Percentiles rank a stretch among this genome's conserved stretches.
These are phyloP conservation scores for Anas platyrhynchos DNA, from an alignment of 2,113 vertebrate genomes.

Conservation along the genomic window DNA sequence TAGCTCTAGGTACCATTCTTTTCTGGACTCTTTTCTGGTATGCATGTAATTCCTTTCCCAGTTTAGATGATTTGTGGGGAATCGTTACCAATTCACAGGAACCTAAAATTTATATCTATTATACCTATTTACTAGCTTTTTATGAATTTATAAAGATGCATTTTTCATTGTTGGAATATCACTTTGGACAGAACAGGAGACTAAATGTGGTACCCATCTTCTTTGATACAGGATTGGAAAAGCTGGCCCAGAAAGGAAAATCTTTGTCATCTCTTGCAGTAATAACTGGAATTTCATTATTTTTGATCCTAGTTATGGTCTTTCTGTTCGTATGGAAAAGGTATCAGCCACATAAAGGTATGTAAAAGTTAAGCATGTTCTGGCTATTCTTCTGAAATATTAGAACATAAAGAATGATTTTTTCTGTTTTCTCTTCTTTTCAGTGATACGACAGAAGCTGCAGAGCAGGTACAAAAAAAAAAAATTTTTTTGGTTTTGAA, in stretches of 20 bases:
- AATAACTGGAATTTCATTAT: slow-evolving; percentile 82
- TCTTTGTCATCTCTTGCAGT: slow-evolving; percentile 79
- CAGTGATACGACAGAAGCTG: slow-evolving; percentile 77
- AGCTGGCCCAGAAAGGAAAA: slow-evolving; percentile 76
- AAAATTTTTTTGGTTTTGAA: background rate
- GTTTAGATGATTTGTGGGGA: background rate
- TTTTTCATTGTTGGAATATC: background rate
- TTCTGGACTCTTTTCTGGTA: background rate
- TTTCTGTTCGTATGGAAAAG: slow-evolving; percentile 81
- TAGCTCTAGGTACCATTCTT: background rate
- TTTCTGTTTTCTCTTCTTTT: slow-evolving; percentile 36
- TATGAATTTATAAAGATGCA: background rate
- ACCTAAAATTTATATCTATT: background rate
- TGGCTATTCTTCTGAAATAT: background rate
- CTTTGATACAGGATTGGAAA: slow-evolving; percentile 76
- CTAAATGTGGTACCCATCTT: slow-evolving; percentile 21
- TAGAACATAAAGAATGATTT: background rate
- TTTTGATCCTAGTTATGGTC: slow-evolving; percentile 77
- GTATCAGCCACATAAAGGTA: slow-evolving; percentile 80
- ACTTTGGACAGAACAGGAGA: background rate
- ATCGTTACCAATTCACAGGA: background rate
- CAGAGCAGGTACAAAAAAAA: slow-evolving; percentile 72
- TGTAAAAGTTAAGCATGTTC: background rate
- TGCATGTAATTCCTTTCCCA: background rate
- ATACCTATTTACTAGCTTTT: background rate